These are phyloP conservation scores for Aphelenchoides fujianensis DNA, from an alignment of 1,140 invertebrate species.

Conservation along the genomic window DNA sequence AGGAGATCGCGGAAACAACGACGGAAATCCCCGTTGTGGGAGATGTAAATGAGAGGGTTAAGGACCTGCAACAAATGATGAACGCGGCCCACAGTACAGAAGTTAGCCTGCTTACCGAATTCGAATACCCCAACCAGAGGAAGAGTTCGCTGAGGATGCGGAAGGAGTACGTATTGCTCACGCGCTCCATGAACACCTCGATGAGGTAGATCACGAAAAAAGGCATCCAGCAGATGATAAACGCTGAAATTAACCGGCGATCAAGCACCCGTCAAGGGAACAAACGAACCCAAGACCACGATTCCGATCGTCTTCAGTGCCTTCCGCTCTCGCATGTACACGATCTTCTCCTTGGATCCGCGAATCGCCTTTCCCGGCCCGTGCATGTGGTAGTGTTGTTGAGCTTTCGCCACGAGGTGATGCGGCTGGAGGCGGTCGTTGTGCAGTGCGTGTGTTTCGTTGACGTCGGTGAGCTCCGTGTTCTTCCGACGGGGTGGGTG, in stretches of 20 bases:
- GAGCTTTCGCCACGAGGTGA: constrained; percentile 31
- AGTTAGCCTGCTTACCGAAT: constrained; percentile 64
- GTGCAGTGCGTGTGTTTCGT: neutral
- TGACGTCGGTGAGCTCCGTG: neutral
- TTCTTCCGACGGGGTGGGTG: neutral
- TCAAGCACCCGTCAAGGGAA: neutral
- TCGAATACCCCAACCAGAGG: constrained; percentile 66
- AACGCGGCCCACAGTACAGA: no score
- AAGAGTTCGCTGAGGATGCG: constrained; percentile 56
- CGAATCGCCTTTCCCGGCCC: constrained; percentile 44
- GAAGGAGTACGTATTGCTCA: constrained; percentile 54
- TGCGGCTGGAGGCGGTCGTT: constrained; percentile 25
- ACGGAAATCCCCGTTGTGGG: constrained; percentile 66
- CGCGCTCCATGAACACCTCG: constrained; percentile 57
- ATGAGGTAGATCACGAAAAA: constrained; percentile 66
- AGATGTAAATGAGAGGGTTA: constrained; percentile 66
- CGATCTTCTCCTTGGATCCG: constrained; percentile 62
- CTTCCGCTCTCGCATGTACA: constrained; percentile 64
- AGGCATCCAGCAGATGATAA: constrained; percentile 66
- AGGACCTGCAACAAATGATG: no score
- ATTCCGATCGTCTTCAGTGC: constrained; percentile 66
- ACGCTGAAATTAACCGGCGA: constrained; percentile 52
- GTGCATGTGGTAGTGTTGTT: constrained; percentile 33
- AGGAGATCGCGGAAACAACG: constrained; percentile 64
- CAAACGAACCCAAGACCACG: constrained; percentile 64